These are phyloP conservation scores for Diploscapter pachys DNA, from an alignment of 1,140 invertebrate species.

Conservation along the genomic window DNA sequence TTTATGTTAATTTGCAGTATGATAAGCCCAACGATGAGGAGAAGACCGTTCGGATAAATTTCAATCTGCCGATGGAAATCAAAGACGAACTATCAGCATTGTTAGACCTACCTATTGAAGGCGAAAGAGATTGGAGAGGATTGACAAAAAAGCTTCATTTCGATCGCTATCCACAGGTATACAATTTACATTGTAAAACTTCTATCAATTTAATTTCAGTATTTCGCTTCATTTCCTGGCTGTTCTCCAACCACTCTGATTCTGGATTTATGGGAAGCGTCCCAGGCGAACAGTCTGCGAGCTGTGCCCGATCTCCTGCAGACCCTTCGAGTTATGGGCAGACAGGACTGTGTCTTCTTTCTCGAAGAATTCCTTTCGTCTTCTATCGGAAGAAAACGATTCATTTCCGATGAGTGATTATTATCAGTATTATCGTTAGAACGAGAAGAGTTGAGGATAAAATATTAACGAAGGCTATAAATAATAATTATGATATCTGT, in stretches of 20 bases:
- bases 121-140: constrained; percentile 44
- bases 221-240: constrained; percentile 47
- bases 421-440: too few relatives aligned
- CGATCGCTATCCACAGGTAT: constrained; percentile 50
- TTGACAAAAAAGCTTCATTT: constrained; percentile 50
- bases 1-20: constrained; percentile 18
- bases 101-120: constrained; percentile 41
- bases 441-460: too few relatives aligned
- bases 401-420: too few relatives aligned
- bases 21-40: constrained; percentile 35
- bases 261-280: constrained; percentile 53
- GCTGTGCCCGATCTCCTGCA: constrained; percentile 53
- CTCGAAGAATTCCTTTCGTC: constrained; percentile 42
- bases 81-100: constrained; percentile 38
- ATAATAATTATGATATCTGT: too few relatives aligned
- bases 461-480: too few relatives aligned
- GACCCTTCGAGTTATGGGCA: constrained; percentile 52
- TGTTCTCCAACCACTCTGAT: constrained; percentile 49
- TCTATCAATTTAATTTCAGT: constrained; percentile 40
- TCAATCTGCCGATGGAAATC: constrained; percentile 42
- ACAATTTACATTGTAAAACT: not conserved
- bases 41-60: constrained; percentile 39
- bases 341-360: constrained; percentile 48
- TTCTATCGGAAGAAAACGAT: constrained; percentile 1
- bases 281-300: constrained; percentile 40